Percentiles rank a stretch among this genome's conserved stretches.
Evolutionary conservation across 2,113 vertebrate genomes (phyloP).

Genomic region (Amphiprion ocellaris): DNA sequence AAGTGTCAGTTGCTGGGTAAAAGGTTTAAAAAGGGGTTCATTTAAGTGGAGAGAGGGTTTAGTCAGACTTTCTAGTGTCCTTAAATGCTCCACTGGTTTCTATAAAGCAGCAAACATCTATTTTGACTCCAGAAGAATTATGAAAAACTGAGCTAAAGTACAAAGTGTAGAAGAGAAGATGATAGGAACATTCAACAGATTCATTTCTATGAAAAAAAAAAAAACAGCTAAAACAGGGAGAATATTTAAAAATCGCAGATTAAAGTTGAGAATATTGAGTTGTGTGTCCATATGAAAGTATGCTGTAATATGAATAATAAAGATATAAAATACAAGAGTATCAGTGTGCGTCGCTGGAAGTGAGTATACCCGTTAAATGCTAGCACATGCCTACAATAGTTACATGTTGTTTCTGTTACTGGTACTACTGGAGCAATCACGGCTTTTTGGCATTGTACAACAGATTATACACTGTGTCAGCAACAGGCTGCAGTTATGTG

Average conservation of each 20-base stretch:
- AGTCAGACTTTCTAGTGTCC: not conserved
- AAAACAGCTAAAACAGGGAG: not conserved
- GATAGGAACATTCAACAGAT: not conserved
- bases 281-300: not conserved
- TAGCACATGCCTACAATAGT: slow-evolving; percentile 21
- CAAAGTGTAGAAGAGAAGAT: not conserved
- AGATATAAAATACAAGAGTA: slow-evolving; percentile 17
- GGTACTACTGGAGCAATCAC: slow-evolving; percentile 2
- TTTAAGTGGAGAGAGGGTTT: not conserved
- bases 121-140: slow-evolving; percentile 2
- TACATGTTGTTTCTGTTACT: not conserved
- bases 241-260: not conserved
- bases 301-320: slow-evolving; percentile 2
- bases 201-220: not conserved
- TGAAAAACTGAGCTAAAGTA: slow-evolving; percentile 8
- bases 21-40: not conserved
- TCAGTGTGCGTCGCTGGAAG: not conserved
- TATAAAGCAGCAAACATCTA: slow-evolving; percentile 13
- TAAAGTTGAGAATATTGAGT: not conserved
- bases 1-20: not conserved
- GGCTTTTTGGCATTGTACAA: slow-evolving; percentile 55
- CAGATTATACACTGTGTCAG: slow-evolving; percentile 33
- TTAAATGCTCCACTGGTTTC: slow-evolving; percentile 1
- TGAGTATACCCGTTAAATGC: slow-evolving; percentile 8
- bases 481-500: slow-evolving; percentile 11